A percentile compares a stretch with the other conserved stretches of the same genome.
Conservation (phyloP, 2,888 invertebrate genomes). For the Trissolcus brochymenae region DNA sequence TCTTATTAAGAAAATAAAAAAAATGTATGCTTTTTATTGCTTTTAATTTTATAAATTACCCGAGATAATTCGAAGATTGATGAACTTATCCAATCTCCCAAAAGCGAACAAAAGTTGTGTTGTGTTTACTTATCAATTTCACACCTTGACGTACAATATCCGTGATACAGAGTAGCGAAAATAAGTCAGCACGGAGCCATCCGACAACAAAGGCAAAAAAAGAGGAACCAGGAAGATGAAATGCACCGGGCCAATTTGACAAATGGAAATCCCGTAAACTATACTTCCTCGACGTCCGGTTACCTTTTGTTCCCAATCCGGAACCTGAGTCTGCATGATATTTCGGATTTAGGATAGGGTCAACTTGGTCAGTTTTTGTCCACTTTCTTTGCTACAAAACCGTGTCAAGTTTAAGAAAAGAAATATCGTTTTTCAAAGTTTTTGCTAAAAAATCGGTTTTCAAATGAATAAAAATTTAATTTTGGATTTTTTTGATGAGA, state of each 20-base stretch:
- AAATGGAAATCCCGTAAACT: slow-evolving; percentile 36
- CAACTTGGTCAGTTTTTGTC: slow-evolving; percentile 14
- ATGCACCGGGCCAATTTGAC: slow-evolving; percentile 25
- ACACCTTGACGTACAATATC: slow-evolving; percentile 21
- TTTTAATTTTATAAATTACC: too few relatives aligned
- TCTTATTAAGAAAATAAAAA: too few relatives aligned
- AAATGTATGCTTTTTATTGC: too few relatives aligned
- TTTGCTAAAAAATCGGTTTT: too few relatives aligned
- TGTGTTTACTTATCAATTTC: slow-evolving; percentile 31
- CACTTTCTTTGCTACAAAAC: background rate
- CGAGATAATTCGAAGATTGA: too few relatives aligned
- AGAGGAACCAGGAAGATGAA: slow-evolving; percentile 25
- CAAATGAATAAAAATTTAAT: too few relatives aligned
- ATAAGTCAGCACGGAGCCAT: slow-evolving; percentile 26
- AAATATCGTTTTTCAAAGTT: background rate
- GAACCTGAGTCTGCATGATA: slow-evolving; percentile 42
- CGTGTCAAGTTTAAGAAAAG: slow-evolving; percentile 1
- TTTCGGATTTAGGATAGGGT: slow-evolving; percentile 21
- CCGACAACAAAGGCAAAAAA: slow-evolving; percentile 27
- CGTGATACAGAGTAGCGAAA: slow-evolving; percentile 24
- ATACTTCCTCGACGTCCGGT: slow-evolving; percentile 44
- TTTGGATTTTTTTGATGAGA: too few relatives aligned
- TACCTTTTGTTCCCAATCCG: slow-evolving; percentile 29
- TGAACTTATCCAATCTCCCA: too few relatives aligned
- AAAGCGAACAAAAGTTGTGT: too few relatives aligned